A percentile compares a stretch with the other conserved stretches of the same genome.
phyloP scores from a whole-genome alignment of 2,888 invertebrate genomes.

The Electrophaes corylata region DNA sequence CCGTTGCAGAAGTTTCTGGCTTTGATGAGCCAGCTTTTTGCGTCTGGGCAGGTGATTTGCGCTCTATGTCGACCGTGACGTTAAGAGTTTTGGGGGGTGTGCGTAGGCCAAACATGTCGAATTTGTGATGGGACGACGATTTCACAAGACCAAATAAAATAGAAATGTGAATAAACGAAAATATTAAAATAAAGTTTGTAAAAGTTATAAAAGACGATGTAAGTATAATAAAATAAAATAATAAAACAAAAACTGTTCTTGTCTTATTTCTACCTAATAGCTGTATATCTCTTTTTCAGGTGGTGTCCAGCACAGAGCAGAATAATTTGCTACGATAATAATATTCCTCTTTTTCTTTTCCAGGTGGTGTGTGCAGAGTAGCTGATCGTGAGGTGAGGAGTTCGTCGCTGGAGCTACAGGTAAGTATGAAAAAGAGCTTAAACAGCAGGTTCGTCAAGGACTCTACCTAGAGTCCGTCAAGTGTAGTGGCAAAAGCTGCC shows the following conservation, averaged over 20 bases:
- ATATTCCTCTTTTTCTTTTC: not conserved
- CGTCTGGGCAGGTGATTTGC: not conserved
- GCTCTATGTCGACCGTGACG: not conserved
- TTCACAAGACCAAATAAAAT: too few species aligned
- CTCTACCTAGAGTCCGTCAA: not conserved
- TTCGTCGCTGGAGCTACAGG: not conserved
- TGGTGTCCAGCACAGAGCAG: too few species aligned
- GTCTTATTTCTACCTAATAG: not conserved
- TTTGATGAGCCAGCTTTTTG: not conserved
- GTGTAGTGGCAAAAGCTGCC: not conserved
- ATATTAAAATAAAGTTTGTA: not conserved
- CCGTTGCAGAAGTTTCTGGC: not conserved
- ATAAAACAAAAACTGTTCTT: not conserved
- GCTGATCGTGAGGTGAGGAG: not conserved
- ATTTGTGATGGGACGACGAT: not conserved
- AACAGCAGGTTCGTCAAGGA: not conserved
- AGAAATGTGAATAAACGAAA: too few species aligned
- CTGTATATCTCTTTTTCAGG: too few species aligned
- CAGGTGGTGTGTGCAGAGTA: not conserved
- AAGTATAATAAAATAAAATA: not conserved
- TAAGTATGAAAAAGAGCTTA: not conserved
- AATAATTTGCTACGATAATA: too few species aligned
- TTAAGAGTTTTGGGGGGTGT: not conserved
- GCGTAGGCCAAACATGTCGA: not conserved
- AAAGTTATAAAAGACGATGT: not conserved